Evolutionary conservation across 2,888 invertebrate species (phyloP), one percentile per base, ranked within the genome.

Genomic region (Drosophila macrospina): DNA sequence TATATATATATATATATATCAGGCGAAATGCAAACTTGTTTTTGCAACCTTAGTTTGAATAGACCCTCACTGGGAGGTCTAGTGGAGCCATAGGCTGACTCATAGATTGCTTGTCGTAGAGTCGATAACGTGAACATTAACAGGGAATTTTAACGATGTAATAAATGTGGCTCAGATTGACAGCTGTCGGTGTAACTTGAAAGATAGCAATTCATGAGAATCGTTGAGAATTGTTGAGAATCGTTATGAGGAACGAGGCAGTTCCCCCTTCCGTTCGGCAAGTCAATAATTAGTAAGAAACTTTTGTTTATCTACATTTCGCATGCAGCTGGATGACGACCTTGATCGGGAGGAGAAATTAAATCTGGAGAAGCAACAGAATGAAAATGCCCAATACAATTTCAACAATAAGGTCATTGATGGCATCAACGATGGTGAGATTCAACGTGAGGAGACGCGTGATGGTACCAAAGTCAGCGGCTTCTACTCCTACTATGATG

Each of bases 401-500:
- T 94, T 93, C 79, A 87, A 90, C n/a, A 86, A 92, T 0, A 75
- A 89, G 0, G 88, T 94, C 4, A 76, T 91, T 4, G 93, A 94
- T 82, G 85, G 91, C 1, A 93, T 94, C 71, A 93, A 92, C 74
- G 93, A 93, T 75, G 90, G 91, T n/a, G 65, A 79, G 2, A 90
- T 92, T 6, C 47, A 74, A 0, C 90, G 93, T 0, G 84, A 91
- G 37, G 93, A 93, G 82, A 88, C 87, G 1, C 91, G 92, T 32
- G 90, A 92, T 4, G 91, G 91, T 3, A 61, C 78, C 5, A 90
- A 90, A 36, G 89, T 94, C 1, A 91, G 80, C 42, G 95, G 94
- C 3, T 91, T 92, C 68, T 95, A 94, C 86, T 93, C 93, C 5
- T 95, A 94, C 91, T 93, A 93, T 69, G 94, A 95, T 89, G 95